Evolutionary conservation across 2,797 vertebrate genomes (phyloP).

Genomic region (Phyllotis vaccarum): DNA sequence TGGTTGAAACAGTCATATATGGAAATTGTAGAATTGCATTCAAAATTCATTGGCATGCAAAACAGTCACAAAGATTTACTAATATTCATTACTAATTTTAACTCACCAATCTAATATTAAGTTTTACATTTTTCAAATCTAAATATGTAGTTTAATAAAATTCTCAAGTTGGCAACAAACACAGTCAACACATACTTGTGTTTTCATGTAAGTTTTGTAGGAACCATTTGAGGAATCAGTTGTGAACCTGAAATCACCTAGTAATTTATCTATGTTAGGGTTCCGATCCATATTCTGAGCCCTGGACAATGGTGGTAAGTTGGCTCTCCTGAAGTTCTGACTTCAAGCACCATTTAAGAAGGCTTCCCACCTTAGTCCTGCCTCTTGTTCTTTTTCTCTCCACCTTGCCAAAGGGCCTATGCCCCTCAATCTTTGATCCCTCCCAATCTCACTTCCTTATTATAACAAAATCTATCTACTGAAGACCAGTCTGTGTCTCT

Average conservation of each 20-base stretch:
- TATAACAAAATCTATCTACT: too few species aligned
- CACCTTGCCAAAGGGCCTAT: too few species aligned
- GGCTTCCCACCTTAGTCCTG: too few species aligned
- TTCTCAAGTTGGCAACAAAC: background rate
- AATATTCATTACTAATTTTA: conserved; percentile 32
- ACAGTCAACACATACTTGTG: background rate
- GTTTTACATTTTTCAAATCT: conserved; percentile 13
- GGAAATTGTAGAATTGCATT: conserved; percentile 31
- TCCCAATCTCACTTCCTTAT: too few species aligned
- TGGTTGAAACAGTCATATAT: conserved; percentile 29
- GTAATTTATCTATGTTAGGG: background rate
- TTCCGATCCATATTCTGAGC: too few species aligned
- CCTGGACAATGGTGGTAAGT: too few species aligned
- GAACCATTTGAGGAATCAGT: background rate
- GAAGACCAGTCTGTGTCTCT: too few species aligned
- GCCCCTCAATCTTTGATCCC: too few species aligned
- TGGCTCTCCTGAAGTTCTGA: too few species aligned
- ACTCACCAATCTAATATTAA: background rate
- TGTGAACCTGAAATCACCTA: background rate
- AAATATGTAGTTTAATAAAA: background rate
- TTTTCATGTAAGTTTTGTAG: background rate
- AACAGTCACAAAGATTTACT: conserved; percentile 6
- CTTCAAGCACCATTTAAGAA: too few species aligned
- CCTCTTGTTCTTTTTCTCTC: too few species aligned
- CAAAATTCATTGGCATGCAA: conserved; percentile 50